Base-by-base conservation (phyloP, 1,140 invertebrate species). In the Drosophila teissieri region DNA sequence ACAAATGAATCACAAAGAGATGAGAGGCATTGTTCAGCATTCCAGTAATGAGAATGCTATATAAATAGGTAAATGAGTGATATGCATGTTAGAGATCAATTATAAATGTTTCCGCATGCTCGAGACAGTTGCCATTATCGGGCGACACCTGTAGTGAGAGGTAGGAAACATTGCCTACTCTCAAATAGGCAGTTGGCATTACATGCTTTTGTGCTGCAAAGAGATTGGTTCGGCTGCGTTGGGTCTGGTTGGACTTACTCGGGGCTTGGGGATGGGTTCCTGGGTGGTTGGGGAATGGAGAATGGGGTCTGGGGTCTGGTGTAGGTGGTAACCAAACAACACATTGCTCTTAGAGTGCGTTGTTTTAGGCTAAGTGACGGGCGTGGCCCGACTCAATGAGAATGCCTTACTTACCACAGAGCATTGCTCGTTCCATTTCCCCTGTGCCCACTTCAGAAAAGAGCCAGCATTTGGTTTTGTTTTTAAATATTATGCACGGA, bases 401-500 rank as follows among this genome's bases (percentile, higher is more conserved):
- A 78, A 69, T 65, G 73, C 62, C 68, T 73, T 69, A 79, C 81
- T 73, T 67, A 58, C 10, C 17, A 46, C 12, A 22, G 17, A 46
- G 64, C 36, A 17, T 48, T 11, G 22, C 17, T 27, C 14, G 36
- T 65, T 22, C 55, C 55, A 40, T 55, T 63, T 34, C 49, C 48
- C 39, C 6, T n/a, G 19, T 14, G 45, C 46, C 63, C 51, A 81
- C 68, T 79, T 49, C n/a, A 75, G 15, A 48, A 55, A 86, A 70
- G 67, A 42, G 27, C 1, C 42, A 52, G 62, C 84, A 89, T 79
- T 89, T 81, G 39, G 58, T 65, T 77, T 85, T 34, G 51, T 58
- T 83, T 83, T 86, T 78, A 57, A 88, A 86, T 88, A 72, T 88
- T 88, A 86, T 88, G 83, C 82, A 86, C 82, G 82, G 82, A 86